These are phyloP conservation scores for Cromileptes altivelis DNA, from an alignment of 2,113 vertebrate genomes.

Conservation along the genomic window DNA sequence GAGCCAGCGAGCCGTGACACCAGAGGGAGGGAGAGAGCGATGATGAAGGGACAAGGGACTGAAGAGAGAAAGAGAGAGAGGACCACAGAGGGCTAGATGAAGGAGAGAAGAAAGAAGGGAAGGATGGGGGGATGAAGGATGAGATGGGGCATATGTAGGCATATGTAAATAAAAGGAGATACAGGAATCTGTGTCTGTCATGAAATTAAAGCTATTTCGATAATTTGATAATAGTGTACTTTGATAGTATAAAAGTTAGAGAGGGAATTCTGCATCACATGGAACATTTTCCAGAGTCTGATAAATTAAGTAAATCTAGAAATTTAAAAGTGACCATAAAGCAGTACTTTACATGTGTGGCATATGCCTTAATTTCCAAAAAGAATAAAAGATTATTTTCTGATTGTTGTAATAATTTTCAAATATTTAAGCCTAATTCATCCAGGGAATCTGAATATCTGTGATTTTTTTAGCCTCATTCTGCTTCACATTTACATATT, in stretches of 20 bases:
- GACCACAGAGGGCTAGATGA: constrained; percentile 49
- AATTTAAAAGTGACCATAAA: not conserved
- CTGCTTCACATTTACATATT: not conserved
- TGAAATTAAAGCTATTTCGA: not conserved
- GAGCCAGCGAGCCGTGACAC: constrained; percentile 85
- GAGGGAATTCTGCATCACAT: not conserved
- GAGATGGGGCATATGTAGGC: constrained; percentile 16
- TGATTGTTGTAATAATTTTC: not conserved
- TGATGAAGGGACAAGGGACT: constrained; percentile 77
- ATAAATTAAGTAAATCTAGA: not conserved
- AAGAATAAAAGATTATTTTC: not conserved
- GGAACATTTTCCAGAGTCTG: not conserved
- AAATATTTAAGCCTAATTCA: not conserved
- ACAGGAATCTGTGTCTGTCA: not conserved
- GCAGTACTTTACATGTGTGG: not conserved
- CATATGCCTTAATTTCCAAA: no score
- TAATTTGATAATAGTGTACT: not conserved
- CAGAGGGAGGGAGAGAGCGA: constrained; percentile 73
- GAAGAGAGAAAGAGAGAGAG: constrained; percentile 26
- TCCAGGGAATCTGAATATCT: not conserved
- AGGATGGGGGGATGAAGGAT: constrained; percentile 19
- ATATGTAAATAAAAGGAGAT: constrained; percentile 18
- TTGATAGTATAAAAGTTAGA: not conserved
- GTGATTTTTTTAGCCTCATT: not conserved
- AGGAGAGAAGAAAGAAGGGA: constrained; percentile 38